Evolutionary conservation across 2,113 vertebrate genomes (phyloP), one percentile per base, ranked within the genome.

Genomic region (Pedetes capensis): DNA sequence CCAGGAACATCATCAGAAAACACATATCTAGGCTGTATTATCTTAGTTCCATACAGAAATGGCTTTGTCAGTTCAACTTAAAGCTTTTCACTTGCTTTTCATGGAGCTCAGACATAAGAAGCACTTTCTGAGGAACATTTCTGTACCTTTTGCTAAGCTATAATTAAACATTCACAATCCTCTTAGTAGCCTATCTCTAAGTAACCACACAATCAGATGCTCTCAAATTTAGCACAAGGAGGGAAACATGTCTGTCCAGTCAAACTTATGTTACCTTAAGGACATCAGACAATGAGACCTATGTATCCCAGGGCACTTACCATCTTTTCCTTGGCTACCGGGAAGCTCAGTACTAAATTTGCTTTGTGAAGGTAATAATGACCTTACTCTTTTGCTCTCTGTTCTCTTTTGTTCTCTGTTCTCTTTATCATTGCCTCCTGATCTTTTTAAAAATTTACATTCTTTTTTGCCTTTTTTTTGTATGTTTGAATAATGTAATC

Each of bases 331-430:
- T 90, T 69, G 81, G 68, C 85, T 79, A 9, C 90, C 44, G 64
- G 84, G 96, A 96, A 92, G 63, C 92, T 93, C 96, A 39, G 76
- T 63, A 74, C 84, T 93, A 34, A 78, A 84, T 78, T 47, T 71
- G n/a, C 72, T 79, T 64, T 80, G 53, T 1, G 2, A 55, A 47
- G 39, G 1, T 49, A 23, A 9, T 75, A 84, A 80, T 25, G 71
- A 9, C 44, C 34, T 91, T 37, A 64, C 66, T 53, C 47, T 71
- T 6, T 53, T 88, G 44, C 61, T 72, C 59, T 59, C 69, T 89
- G 17, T 78, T 69, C 12, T 76, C 61, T 94, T 95, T 93, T 88
- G 44, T 53, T 72, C 59, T 59, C 69, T 89, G 17, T 78, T 69
- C 12, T 76, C 61, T 94, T 95, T 93, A 69, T 92, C 2, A 8